These are phyloP conservation scores for Mythimna pallens DNA, from an alignment of 2,888 invertebrate genomes.

Conservation along the genomic window DNA sequence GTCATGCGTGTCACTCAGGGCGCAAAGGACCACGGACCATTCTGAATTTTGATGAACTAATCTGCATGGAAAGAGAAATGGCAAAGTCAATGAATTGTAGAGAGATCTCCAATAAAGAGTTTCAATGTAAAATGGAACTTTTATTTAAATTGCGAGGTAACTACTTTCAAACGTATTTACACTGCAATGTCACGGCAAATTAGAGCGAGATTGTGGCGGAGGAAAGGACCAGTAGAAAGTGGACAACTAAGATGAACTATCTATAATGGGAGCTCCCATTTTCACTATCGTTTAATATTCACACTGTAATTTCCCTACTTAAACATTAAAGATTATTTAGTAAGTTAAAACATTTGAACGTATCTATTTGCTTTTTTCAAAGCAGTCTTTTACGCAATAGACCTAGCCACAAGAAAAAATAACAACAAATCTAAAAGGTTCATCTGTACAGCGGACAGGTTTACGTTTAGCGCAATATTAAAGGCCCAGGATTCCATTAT, in stretches of 20 bases:
- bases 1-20: conserved; percentile 39
- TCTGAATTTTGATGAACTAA: conserved; percentile 27
- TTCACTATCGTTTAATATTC: conserved; percentile 23
- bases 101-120: conserved; percentile 22
- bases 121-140: conserved; percentile 46
- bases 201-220: conserved; percentile 51
- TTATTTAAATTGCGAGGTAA: conserved; percentile 56
- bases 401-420: conserved; percentile 15
- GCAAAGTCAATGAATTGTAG: conserved; percentile 34
- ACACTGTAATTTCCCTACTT: neutral
- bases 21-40: neutral
- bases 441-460: conserved; percentile 42
- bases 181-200: conserved; percentile 59
- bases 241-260: conserved; percentile 47
- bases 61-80: conserved; percentile 16
- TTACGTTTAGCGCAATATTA: conserved; percentile 76
- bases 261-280: conserved; percentile 30
- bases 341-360: neutral
- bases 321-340: neutral
- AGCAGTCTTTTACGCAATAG: neutral
- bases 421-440: conserved; percentile 26
- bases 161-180: conserved; percentile 52
- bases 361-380: neutral
- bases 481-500: conserved; percentile 82
- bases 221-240: conserved; percentile 48